Evolutionary conservation across 2,113 vertebrate species (phyloP), one percentile per base, ranked within the genome.

Genomic region (Larimichthys polyactis): DNA sequence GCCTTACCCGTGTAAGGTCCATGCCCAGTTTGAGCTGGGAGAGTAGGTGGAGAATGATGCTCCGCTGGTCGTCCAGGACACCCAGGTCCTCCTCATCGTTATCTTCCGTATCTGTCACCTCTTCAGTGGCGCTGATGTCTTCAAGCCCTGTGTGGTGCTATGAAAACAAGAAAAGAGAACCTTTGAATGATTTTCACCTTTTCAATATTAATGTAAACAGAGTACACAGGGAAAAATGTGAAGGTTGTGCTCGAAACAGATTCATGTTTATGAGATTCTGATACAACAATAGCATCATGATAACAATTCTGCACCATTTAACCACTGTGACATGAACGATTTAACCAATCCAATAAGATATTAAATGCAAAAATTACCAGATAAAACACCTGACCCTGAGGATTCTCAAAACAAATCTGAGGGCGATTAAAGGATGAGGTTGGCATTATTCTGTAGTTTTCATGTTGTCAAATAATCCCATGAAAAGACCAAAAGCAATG

Each of bases 11-110:
- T 59, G 97, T 98, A 87, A 99, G 93, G 90, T 99, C 98, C 98
- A 99, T 99, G 82, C 98, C 98, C 83, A 99, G 97, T 89, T 97
- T 98, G 83, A 99, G 97, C 78, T 99, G 97, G 9, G 98, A 99
- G 68, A 98, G 96, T 90, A 99, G 96, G 90, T 99, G 97, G 2
- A 99, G 96, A 80, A 98, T 98, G 83, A 99, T 70, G 55, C 97
- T 98, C 10, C 97, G 96, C 75, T 98, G 97, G 81, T 99, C 98
- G 49, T 99, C 98, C 95, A 97, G 91, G 81, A 97, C 96, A 0
- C 96, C 97, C 90, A 97, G 89, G 85, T 97, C 97, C 68, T 97
- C 95, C 89, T 99, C 97, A 81, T 96, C 96, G 4, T 96, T 96
- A 73, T 98, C 97, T 93, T 98, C 98, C 11, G 93, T 95, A 85